These are phyloP conservation scores for Pteronotus mesoamericanus DNA, from an alignment of 2,797 vertebrate genomes.

Conservation along the genomic window DNA sequence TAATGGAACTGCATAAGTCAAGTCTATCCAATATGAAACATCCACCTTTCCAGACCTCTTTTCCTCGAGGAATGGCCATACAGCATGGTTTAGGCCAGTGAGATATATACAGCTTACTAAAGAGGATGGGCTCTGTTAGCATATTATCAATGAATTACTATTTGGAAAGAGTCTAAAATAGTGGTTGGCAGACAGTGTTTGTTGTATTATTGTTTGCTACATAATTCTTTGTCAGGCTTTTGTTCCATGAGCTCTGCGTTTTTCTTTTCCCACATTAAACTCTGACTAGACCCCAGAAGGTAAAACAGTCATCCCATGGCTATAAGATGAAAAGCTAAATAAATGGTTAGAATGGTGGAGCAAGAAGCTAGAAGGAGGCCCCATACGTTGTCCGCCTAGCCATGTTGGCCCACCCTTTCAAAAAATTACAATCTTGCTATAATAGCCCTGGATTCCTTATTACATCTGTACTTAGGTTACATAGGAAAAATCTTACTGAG, in stretches of 20 bases:
- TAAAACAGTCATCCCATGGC: background rate
- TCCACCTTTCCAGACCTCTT: background rate
- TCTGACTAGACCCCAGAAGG: background rate
- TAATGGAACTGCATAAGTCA: background rate
- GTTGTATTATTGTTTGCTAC: background rate
- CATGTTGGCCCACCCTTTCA: background rate
- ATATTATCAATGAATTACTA: background rate
- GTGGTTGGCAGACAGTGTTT: background rate
- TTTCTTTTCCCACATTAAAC: background rate
- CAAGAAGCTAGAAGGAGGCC: background rate
- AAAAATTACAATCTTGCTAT: background rate
- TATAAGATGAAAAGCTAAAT: background rate
- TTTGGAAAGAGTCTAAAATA: background rate
- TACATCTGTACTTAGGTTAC: background rate
- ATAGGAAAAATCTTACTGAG: background rate
- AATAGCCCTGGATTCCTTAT: background rate
- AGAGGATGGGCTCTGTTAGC: background rate
- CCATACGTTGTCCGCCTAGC: background rate
- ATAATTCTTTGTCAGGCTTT: background rate
- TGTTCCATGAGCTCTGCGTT: background rate
- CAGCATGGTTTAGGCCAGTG: background rate
- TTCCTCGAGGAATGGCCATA: background rate
- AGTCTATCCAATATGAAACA: background rate
- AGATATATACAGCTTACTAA: background rate
- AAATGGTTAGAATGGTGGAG: background rate